phyloP scores from a whole-genome alignment of 1,140 invertebrate species.

The Lepidurus packardi region DNA sequence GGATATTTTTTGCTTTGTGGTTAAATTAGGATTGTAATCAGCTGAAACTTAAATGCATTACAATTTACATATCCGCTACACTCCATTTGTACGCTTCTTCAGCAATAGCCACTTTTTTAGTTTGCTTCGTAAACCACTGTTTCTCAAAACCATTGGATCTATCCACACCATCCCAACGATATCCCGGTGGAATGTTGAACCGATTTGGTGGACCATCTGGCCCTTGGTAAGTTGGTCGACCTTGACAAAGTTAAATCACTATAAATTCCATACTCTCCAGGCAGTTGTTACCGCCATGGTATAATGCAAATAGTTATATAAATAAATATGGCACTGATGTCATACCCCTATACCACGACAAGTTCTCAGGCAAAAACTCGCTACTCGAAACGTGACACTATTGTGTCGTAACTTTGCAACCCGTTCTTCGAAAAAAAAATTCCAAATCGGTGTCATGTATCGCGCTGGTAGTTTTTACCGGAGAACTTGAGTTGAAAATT shows the following conservation, averaged over 20 bases:
- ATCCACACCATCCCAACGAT: slow-evolving; percentile 97
- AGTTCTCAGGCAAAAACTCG: too few species aligned
- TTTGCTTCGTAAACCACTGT: slow-evolving; percentile 73
- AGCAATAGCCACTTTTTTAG: slow-evolving; percentile 65
- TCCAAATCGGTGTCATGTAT: too few species aligned
- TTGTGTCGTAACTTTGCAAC: too few species aligned
- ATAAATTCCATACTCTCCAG: background rate
- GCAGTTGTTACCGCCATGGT: too few species aligned
- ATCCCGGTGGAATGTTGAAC: slow-evolving; percentile 83
- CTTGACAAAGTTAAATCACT: slow-evolving; percentile 46
- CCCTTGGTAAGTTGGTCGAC: slow-evolving; percentile 67
- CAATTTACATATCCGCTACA: slow-evolving; percentile 81
- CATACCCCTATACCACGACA: too few species aligned
- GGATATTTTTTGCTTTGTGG: background rate
- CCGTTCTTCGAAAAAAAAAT: too few species aligned
- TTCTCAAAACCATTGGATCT: slow-evolving; percentile 95
- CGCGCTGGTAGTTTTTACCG: too few species aligned
- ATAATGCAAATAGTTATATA: too few species aligned
- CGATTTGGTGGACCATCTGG: slow-evolving; percentile 77
- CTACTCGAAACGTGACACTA: too few species aligned
- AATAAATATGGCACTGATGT: too few species aligned
- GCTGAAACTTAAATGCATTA: background rate
- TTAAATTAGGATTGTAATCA: background rate
- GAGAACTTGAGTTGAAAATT: too few species aligned
- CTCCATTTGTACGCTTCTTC: slow-evolving; percentile 93